Evolutionary conservation across 2,113 vertebrate genomes (phyloP).

Genomic region (Tricholaema leucomelas): DNA sequence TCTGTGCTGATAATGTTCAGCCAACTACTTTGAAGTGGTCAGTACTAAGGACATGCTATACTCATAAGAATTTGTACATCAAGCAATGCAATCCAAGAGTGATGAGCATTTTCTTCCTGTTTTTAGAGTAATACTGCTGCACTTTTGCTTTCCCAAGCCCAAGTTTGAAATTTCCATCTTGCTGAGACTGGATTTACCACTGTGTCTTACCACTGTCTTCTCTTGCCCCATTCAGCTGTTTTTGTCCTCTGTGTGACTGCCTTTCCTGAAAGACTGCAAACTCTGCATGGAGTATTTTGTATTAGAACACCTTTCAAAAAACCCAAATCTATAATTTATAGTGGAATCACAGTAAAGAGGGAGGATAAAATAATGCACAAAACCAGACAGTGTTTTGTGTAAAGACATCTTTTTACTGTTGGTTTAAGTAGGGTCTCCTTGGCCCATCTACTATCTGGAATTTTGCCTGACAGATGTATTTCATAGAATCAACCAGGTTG

Average conservation of each 20-base stretch:
- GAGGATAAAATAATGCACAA: not conserved
- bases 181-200: not conserved
- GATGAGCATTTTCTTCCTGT: not conserved
- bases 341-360: not conserved
- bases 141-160: not conserved
- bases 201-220: accelerated
- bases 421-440: not conserved
- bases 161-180: not conserved
- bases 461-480: not conserved
- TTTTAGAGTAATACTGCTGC: not conserved
- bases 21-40: not conserved
- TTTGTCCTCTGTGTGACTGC: not conserved
- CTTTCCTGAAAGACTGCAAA: not conserved
- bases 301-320: not conserved
- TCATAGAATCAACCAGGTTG: no score
- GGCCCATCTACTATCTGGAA: not conserved
- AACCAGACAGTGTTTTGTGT: not conserved
- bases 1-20: no score
- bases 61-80: not conserved
- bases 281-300: not conserved
- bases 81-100: not conserved
- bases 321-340: not conserved
- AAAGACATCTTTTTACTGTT: not conserved
- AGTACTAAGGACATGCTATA: accelerated
- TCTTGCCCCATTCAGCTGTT: not conserved